Conservation (phyloP, 1,140 invertebrate species). For the Cotesia vestalis region DNA sequence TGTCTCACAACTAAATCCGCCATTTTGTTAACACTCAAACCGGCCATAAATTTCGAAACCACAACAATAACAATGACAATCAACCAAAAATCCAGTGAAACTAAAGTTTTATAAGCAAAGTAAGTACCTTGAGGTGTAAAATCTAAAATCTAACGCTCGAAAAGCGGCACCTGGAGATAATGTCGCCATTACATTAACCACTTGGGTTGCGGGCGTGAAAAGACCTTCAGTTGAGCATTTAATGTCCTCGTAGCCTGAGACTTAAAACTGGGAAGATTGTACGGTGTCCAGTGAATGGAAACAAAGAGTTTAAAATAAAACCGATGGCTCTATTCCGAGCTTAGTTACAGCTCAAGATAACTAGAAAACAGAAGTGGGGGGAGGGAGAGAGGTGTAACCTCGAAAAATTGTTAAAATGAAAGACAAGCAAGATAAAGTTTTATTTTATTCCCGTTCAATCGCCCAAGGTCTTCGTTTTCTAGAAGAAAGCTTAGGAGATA, state of each 20-base stretch:
- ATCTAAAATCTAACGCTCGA: constrained; percentile 5
- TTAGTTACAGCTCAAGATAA: too few relatives aligned
- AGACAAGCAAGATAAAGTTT: too few relatives aligned
- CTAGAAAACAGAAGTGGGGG: too few relatives aligned
- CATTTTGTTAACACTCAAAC: background rate
- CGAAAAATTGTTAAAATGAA: too few relatives aligned
- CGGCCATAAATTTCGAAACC: too few relatives aligned
- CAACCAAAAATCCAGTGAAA: background rate
- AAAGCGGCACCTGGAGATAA: constrained; percentile 7
- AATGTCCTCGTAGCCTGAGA: background rate
- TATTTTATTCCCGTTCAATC: too few relatives aligned
- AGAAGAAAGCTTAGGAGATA: too few relatives aligned
- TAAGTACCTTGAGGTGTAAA: background rate
- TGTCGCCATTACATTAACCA: constrained; percentile 3
- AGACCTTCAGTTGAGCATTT: background rate
- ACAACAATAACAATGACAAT: background rate
- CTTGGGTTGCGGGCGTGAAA: background rate
- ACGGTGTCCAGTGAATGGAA: background rate
- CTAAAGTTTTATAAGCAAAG: background rate
- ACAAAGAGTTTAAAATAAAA: too few relatives aligned
- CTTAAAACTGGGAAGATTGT: background rate
- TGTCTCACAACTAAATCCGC: background rate
- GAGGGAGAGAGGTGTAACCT: too few relatives aligned
- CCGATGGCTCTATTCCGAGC: too few relatives aligned
- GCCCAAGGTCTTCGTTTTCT: too few relatives aligned